phyloP scores from a whole-genome alignment of 2,113 vertebrate genomes.

The Phoxinus phoxinus region DNA sequence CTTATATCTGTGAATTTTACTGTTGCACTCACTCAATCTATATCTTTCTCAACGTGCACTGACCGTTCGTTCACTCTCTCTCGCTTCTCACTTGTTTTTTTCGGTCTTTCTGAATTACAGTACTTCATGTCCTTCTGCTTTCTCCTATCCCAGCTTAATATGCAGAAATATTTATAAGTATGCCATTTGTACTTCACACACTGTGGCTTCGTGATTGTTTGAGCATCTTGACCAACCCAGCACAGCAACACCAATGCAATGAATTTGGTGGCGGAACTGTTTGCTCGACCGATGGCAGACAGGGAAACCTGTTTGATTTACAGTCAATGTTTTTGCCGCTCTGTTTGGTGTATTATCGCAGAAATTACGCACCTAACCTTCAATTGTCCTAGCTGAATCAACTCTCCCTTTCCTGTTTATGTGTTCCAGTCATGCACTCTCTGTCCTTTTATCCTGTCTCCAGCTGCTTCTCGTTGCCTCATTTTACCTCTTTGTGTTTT shows the following conservation, averaged over 20 bases:
- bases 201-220: neutral
- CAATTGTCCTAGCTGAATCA: slow-evolving; percentile 15
- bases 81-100: neutral
- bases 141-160: neutral
- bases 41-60: slow-evolving; percentile 3
- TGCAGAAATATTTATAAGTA: neutral
- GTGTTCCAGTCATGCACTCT: neutral
- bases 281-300: neutral
- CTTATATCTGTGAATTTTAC: neutral
- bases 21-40: neutral
- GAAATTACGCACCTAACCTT: neutral
- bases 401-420: neutral
- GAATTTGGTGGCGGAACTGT: neutral
- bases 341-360: neutral
- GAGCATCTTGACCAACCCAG: neutral
- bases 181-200: neutral
- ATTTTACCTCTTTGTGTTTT: neutral
- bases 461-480: neutral
- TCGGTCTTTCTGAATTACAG: neutral
- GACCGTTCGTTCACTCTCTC: slow-evolving; percentile 1
- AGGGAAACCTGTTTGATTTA: neutral
- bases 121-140: neutral
- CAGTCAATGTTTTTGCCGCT: neutral
- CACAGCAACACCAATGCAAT: neutral
- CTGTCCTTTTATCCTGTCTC: neutral